These are phyloP conservation scores for Aptenodytes patagonicus DNA, from an alignment of 2,113 vertebrate genomes.

Conservation along the genomic window DNA sequence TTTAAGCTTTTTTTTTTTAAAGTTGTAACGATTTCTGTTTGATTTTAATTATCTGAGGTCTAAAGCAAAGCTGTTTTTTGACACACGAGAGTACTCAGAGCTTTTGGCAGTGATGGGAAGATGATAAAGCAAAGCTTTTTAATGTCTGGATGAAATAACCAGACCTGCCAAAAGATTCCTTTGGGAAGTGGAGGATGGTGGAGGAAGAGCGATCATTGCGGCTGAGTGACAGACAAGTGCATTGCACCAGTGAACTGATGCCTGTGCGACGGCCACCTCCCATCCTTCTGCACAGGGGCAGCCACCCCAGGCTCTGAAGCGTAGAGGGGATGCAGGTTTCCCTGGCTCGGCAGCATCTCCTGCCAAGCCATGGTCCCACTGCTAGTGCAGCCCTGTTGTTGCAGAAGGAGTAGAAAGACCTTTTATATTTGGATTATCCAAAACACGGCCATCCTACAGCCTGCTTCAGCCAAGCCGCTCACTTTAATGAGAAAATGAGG, in stretches of 20 bases:
- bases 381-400: not conserved
- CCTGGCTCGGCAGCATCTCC: not conserved
- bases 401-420: not conserved
- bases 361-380: not conserved
- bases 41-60: not conserved
- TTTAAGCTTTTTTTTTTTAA: not conserved
- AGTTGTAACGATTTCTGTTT: not conserved
- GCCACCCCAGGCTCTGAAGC: not conserved
- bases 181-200: not conserved
- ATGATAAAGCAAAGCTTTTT: not conserved
- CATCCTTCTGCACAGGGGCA: not conserved
- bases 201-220: not conserved
- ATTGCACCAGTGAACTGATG: not conserved
- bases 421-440: not conserved
- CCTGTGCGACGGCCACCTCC: not conserved
- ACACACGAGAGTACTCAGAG: not conserved
- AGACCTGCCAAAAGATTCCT: not conserved
- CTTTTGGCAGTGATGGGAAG: not conserved
- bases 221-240: not conserved
- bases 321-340: rapidly evolving
- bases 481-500: not conserved
- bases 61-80: not conserved
- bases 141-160: not conserved
- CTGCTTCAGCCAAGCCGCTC: not conserved
- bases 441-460: not conserved